Base-by-base conservation (phyloP, 2,113 vertebrate genomes). In the Anarhynchus alexandrinus region DNA sequence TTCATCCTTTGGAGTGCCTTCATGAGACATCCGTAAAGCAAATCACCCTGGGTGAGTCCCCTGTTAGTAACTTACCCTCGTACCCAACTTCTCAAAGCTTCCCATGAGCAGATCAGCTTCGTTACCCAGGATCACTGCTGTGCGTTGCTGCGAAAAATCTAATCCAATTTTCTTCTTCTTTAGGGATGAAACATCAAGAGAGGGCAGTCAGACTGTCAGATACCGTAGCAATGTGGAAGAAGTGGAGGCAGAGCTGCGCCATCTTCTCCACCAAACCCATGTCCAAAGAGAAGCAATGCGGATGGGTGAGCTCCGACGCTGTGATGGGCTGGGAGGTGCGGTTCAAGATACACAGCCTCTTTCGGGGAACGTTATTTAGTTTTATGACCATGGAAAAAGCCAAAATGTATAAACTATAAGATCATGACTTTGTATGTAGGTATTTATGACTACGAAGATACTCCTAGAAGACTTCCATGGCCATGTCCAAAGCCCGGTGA, bases 101-200 rank as follows among this genome's bases (percentile, higher is more conserved):
- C 86, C 55, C 1, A 0, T 21, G 36, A 54, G 52, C 2, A 2
- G 49, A 82, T 72, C 65, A 47, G 71, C 82, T 64, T 49, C 8
- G 26, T 40, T 25, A 93, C 49, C 36, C 66, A 11, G 88, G 42
- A 90, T 69, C 88, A 74, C 78, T 0, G 8, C 76, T 40, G 54
- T 40, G 82, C 5, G 0, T 3, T 55, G 66, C 71, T 79, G 70
- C 9, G 23, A 80, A 90, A 93, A 90, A 65, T 4, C 57, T 59
- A 95, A 90, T 82, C 94, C 49, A 71, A 85, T 91, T 96, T 93
- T 59, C 79, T 59, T 78, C 86, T 82, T 95, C 93, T 88, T 87
- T 82, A 79, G 77, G 89, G 83, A 72, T 83, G 72, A 93, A 90
- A 86, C 38, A 88, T 73, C 70, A 65, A 77, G 67, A 40, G 0